These are phyloP conservation scores for Champsocephalus gunnari DNA, from an alignment of 2,797 vertebrate genomes.

Conservation along the genomic window DNA sequence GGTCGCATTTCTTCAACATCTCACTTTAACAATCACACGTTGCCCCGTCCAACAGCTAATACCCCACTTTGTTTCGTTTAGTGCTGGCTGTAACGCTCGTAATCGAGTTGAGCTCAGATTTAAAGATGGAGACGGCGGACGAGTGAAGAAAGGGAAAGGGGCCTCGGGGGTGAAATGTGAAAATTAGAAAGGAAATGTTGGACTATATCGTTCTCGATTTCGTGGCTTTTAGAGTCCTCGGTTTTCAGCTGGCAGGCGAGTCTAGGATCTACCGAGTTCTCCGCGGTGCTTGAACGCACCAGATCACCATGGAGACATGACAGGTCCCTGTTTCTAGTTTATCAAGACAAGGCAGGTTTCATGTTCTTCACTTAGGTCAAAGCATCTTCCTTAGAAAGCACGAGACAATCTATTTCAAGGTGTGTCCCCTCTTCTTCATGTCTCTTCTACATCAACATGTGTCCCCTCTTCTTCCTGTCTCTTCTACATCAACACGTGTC, in stretches of 20 bases:
- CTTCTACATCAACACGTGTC: no score
- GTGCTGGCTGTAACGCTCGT: conserved; percentile 35
- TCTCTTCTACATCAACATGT: no score
- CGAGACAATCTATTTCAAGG: no score
- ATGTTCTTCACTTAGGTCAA: no score
- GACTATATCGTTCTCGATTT: conserved; percentile 18
- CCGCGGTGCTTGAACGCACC: conserved; percentile 17
- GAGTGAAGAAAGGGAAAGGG: conserved; percentile 5
- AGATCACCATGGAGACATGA: conserved; percentile 22
- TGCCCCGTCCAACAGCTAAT: conserved; percentile 32
- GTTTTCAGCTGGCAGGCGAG: conserved; percentile 23
- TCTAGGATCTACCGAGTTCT: conserved; percentile 18
- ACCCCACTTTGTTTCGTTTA: conserved; percentile 6
- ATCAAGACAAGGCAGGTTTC: no score
- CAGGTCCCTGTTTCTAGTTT: no score
- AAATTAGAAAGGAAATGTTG: conserved; percentile 36
- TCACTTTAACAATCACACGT: conserved; percentile 1
- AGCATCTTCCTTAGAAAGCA: no score
- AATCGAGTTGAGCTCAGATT: conserved; percentile 58
- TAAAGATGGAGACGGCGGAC: conserved; percentile 25
- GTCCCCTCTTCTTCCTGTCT: no score
- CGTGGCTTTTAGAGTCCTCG: conserved; percentile 27
- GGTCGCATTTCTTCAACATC: conserved; percentile 40
- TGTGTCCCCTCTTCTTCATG: no score
- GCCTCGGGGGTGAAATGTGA: conserved; percentile 37